These are phyloP conservation scores for Eretmochelys imbricata DNA, from an alignment of 2,113 vertebrate genomes.

Conservation along the genomic window DNA sequence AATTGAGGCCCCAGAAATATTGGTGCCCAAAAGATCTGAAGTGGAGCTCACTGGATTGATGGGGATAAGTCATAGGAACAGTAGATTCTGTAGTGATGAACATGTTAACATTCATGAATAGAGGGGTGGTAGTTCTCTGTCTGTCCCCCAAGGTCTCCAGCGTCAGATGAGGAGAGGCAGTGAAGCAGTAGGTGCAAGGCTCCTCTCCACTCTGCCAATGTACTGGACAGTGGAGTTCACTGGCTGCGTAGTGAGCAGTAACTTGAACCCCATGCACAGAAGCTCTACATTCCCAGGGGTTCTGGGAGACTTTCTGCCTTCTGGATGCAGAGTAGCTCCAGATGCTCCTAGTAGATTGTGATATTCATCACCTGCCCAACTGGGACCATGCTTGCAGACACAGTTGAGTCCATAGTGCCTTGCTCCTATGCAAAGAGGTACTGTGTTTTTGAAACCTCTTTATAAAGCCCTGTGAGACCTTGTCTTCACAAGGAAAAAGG, in stretches of 20 bases:
- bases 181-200: background rate
- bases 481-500: no score
- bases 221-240: background rate
- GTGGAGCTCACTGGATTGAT: background rate
- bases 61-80: background rate
- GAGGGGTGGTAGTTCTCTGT: background rate
- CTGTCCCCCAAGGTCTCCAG: background rate
- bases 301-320: background rate
- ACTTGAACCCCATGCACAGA: background rate
- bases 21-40: background rate
- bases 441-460: no score
- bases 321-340: background rate
- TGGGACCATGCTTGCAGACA: no score
- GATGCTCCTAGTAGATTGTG: background rate
- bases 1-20: background rate
- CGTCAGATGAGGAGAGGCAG: background rate
- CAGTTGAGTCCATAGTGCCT: no score
- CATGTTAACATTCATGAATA: background rate
- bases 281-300: background rate
- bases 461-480: no score
- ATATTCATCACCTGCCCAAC: no score
- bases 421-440: no score
- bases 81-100: background rate
- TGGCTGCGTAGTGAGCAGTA: rapidly evolving
- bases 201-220: background rate